phyloP scores from a whole-genome alignment of 2,797 vertebrate genomes.

The Tympanoctomys barrerae region DNA sequence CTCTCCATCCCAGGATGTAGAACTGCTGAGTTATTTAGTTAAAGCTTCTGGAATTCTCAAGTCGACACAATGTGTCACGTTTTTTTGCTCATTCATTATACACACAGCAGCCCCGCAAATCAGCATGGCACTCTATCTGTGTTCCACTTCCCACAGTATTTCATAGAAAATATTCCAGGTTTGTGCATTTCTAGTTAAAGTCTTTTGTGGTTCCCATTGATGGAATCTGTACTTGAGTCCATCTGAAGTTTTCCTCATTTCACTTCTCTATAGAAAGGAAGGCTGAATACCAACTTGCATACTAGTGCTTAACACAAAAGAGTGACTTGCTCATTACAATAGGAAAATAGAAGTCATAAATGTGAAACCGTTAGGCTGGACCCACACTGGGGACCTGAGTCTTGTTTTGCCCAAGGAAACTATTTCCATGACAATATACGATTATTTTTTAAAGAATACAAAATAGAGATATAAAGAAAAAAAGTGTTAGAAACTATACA shows the following conservation, averaged over 20 bases:
- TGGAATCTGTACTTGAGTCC: background rate
- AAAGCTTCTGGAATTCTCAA: background rate
- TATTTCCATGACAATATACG: background rate
- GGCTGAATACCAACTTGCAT: background rate
- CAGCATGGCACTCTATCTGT: background rate
- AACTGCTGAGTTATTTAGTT: background rate
- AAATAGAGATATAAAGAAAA: too few relatives aligned
- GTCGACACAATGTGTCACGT: background rate
- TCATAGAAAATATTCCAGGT: background rate
- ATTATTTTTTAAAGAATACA: too few relatives aligned
- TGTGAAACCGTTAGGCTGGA: background rate
- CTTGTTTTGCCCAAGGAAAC: background rate
- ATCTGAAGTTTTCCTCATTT: background rate
- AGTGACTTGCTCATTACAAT: background rate
- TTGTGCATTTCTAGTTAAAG: background rate
- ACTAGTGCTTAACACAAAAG: background rate
- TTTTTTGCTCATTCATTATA: background rate
- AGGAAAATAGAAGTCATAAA: background rate
- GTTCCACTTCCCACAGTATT: background rate
- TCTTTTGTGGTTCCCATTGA: background rate
- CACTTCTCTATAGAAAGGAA: background rate
- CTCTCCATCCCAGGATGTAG: background rate
- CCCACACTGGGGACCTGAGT: background rate
- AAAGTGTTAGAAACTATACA: too few relatives aligned
- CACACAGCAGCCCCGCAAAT: background rate